A percentile compares a stretch with the other conserved stretches of the same genome.
phyloP scores from a whole-genome alignment of 2,888 invertebrate species.

The Tipula lateralis region DNA sequence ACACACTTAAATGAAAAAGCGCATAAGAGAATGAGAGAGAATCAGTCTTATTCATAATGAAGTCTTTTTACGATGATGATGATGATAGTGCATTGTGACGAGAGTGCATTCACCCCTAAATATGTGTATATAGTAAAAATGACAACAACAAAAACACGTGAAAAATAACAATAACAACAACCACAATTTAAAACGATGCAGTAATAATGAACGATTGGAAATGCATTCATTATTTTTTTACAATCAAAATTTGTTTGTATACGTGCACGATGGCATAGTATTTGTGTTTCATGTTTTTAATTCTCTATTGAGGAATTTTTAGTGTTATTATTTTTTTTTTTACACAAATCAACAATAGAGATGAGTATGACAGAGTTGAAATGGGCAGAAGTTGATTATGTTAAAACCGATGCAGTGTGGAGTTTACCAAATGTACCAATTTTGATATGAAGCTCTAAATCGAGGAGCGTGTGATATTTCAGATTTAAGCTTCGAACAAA shows the following conservation, averaged over 20 bases:
- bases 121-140: background rate
- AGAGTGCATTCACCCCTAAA: slow-evolving; percentile 11
- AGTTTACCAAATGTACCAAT: no score
- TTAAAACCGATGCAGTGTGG: no score
- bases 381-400: background rate
- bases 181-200: background rate
- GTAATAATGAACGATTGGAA: slow-evolving; percentile 19
- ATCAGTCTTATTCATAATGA: background rate
- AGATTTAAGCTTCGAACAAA: no score
- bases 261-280: background rate
- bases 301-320: background rate
- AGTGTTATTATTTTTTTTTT: background rate
- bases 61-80: background rate
- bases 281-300: background rate
- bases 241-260: background rate
- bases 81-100: background rate
- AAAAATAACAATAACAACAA: background rate
- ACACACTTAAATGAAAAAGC: background rate
- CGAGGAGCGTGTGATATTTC: no score
- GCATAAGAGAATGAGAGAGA: background rate
- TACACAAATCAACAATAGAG: background rate
- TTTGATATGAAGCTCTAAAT: no score
- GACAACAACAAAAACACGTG: background rate
- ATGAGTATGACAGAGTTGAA: background rate
- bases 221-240: background rate